Conservation (phyloP, 2,888 invertebrate species). For the Spisula solida region DNA sequence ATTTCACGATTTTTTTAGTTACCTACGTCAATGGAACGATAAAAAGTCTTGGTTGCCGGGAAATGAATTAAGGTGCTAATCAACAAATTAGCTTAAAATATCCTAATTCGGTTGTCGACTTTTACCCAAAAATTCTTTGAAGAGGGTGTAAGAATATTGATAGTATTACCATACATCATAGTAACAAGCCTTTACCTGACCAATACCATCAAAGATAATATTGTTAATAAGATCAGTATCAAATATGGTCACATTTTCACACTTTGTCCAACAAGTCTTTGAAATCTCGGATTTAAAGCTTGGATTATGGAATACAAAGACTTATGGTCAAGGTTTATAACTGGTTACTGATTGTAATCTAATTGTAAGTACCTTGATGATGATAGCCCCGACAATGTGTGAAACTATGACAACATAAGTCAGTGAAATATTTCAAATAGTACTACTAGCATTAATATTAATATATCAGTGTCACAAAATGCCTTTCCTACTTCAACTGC, state of each 20-base stretch:
- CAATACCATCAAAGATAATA: background rate
- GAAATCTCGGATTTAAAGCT: background rate
- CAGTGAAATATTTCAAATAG: background rate
- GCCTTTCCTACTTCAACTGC: background rate
- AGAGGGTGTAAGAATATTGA: background rate
- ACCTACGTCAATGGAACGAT: conserved; percentile 14
- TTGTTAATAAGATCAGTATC: conserved; percentile 1
- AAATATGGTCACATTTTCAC: conserved; percentile 41
- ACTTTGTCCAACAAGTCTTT: conserved; percentile 21
- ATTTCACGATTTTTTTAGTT: background rate
- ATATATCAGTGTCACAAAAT: background rate
- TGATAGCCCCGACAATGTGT: background rate
- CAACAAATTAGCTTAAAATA: conserved; percentile 15
- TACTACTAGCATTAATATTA: background rate
- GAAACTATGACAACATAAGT: background rate
- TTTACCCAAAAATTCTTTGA: conserved; percentile 1
- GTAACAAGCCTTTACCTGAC: background rate
- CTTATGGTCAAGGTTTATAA: background rate
- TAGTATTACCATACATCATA: background rate
- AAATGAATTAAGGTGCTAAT: conserved; percentile 30
- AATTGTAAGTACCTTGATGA: background rate
- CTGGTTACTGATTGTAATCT: background rate
- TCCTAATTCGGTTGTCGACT: background rate
- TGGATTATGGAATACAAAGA: background rate
- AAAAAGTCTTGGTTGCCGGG: conserved; percentile 32